Conservation (phyloP, 92 coral and sea anemone genomes). For the Phenganax subtilis region DNA sequence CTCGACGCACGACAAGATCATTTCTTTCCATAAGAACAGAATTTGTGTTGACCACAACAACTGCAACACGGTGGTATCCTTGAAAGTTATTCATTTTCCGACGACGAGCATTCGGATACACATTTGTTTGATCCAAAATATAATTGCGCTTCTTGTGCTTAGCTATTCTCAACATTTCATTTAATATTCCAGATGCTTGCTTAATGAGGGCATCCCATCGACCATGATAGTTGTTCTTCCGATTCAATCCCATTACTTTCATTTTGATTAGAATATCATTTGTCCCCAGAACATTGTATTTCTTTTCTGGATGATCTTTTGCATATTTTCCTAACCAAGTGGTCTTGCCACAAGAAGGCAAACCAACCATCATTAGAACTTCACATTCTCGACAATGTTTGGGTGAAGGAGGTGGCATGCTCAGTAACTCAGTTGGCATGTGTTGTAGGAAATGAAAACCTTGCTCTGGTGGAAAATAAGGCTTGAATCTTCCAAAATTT, state of each 20-base stretch:
- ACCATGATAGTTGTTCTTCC: slow-evolving; percentile 89
- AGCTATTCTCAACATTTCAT: slow-evolving; percentile 77
- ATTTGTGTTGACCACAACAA: slow-evolving; percentile 69
- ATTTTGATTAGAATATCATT: slow-evolving; percentile 77
- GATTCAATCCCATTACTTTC: slow-evolving; percentile 82
- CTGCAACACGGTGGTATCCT: slow-evolving; percentile 68
- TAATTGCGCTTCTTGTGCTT: slow-evolving; percentile 78
- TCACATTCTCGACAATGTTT: slow-evolving; percentile 65
- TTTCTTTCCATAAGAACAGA: slow-evolving; percentile 69
- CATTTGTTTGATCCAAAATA: slow-evolving; percentile 95
- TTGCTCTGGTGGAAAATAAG: slow-evolving; percentile 56
- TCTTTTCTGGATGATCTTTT: slow-evolving; percentile 69
- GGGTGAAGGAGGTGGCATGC: slow-evolving; percentile 61
- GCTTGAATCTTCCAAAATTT: slow-evolving; percentile 69
- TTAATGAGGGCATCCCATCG: slow-evolving; percentile 98
- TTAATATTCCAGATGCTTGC: slow-evolving; percentile 77
- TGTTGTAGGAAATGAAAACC: slow-evolving; percentile 67
- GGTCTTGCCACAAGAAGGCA: slow-evolving; percentile 90
- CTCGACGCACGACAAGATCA: slow-evolving; percentile 61
- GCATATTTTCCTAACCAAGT: slow-evolving; percentile 72
- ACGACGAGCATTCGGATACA: slow-evolving; percentile 82
- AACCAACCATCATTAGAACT: slow-evolving; percentile 93
- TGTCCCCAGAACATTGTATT: slow-evolving; percentile 74
- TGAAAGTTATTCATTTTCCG: slow-evolving; percentile 78
- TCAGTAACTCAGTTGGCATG: slow-evolving; percentile 47